Evolutionary conservation across 2,113 vertebrate genomes (phyloP).

Genomic region (Castor canadensis): DNA sequence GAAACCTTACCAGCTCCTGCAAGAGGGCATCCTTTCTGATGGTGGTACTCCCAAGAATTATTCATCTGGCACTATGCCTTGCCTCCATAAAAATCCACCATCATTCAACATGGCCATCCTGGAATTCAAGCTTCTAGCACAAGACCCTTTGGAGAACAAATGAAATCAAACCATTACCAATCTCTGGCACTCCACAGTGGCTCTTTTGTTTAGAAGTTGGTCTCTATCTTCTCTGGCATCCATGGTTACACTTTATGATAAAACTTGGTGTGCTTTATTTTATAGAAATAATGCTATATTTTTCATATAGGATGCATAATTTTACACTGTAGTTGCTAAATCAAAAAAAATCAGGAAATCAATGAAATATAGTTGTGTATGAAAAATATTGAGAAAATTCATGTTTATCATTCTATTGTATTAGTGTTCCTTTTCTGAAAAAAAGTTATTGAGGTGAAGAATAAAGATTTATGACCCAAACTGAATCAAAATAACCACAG

Average conservation of each 20-base stretch:
- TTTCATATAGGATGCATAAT: background rate
- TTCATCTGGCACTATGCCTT: too few relatives aligned
- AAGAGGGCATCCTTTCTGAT: background rate
- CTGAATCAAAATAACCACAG: background rate
- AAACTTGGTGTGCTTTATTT: background rate
- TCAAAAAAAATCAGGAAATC: background rate
- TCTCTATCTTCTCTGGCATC: background rate
- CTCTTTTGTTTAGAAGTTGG: background rate
- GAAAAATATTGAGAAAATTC: background rate
- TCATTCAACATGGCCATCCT: background rate
- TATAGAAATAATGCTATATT: background rate
- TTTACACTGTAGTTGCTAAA: background rate
- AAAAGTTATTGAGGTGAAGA: background rate
- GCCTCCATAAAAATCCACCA: background rate
- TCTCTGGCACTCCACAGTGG: background rate
- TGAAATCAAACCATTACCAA: background rate
- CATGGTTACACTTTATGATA: background rate
- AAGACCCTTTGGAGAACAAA: background rate
- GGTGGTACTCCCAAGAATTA: rapidly evolving
- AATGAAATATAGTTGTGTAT: background rate
- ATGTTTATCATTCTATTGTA: background rate
- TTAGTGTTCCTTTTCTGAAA: background rate
- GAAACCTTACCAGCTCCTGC: background rate
- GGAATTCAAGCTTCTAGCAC: rapidly evolving
- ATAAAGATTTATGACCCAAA: background rate